Evolutionary conservation across 2,113 vertebrate genomes (phyloP), one percentile per base, ranked within the genome.

Genomic region (Australoheros scitulus): DNA sequence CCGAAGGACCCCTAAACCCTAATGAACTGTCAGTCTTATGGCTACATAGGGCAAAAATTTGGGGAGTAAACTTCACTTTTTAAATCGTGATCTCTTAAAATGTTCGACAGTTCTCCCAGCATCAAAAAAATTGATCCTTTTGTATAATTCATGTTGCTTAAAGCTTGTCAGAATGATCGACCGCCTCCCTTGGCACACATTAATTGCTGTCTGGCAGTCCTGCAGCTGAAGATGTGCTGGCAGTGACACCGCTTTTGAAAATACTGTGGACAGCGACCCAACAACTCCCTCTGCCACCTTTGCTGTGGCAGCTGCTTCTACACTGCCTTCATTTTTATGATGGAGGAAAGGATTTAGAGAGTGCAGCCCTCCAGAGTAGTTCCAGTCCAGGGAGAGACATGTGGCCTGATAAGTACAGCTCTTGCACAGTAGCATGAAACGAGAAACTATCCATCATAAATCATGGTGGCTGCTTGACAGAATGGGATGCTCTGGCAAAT

Each of bases 361-460:
- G 78, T 43, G 47, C 87, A 50, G 81, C 43, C 55, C 81, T 59
- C 81, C 65, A n/a, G 70, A 50, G 76, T 20, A 41, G 77, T 34
- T 78, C 52, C 50, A 50, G 79, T 79, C 43, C 77, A 2, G 75
- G 34, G 76, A 56, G 81, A 65, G 82, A 85, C 78, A 10, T 65
- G 59, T 9, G 80, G 80, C 36, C 50, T 61, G 75, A 82, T 84
- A 60, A 80, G 70, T 74, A 70, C 60, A 63, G 84, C 85, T 87
- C 64, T 63, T 11, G 59, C 77, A 55, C 60, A 22, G 84, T 8
- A 26, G 87, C 79, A 64, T 84, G 70, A 91, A 87, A 89, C 76
- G 80, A 89, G 88, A 90, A 91, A 83, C 65, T 82, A 85, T 91
- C 88, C 72, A 74, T 93, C 89, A 86, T 84, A 59, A 81, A 78